phyloP scores from a whole-genome alignment of 23 tunicate species.

The Corella eumyota region DNA sequence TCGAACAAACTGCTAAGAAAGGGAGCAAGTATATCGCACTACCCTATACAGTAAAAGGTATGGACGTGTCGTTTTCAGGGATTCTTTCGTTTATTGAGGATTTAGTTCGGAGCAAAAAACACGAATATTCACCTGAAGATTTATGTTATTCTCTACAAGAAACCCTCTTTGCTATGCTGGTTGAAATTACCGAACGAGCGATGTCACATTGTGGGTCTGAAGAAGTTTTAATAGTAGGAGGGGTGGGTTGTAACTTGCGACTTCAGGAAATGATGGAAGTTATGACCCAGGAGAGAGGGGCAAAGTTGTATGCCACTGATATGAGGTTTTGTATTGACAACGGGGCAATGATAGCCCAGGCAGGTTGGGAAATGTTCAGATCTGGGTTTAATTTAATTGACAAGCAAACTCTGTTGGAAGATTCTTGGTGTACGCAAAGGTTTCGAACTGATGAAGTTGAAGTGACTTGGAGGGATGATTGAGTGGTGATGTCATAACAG shows the following conservation, averaged over 20 bases:
- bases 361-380: slow-evolving; percentile 81
- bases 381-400: slow-evolving; percentile 36
- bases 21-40: slow-evolving; percentile 69
- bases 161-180: slow-evolving; percentile 94
- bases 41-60: slow-evolving; percentile 94
- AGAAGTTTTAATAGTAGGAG: slow-evolving; percentile 97
- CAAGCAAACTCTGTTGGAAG: slow-evolving; percentile 20
- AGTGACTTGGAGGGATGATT: slow-evolving; percentile 79
- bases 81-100: slow-evolving; percentile 74
- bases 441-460: slow-evolving; percentile 96
- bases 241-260: slow-evolving; percentile 86
- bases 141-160: slow-evolving; percentile 97
- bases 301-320: slow-evolving; percentile 82
- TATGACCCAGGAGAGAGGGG: slow-evolving; percentile 90
- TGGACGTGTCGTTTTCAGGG: slow-evolving; percentile 94
- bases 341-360: slow-evolving; percentile 99
- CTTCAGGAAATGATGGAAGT: slow-evolving; percentile 90
- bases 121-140: slow-evolving; percentile 65
- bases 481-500: too few relatives aligned
- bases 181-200: slow-evolving; percentile 96
- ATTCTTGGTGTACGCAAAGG: slow-evolving; percentile 86
- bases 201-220: slow-evolving; percentile 91
- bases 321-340: slow-evolving; percentile 95
- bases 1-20: slow-evolving; percentile 92
- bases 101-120: slow-evolving; percentile 41